Evolutionary conservation across 1,140 invertebrate species (phyloP), one percentile per base, ranked within the genome.

Genomic region (Drosophila nebulosa): DNA sequence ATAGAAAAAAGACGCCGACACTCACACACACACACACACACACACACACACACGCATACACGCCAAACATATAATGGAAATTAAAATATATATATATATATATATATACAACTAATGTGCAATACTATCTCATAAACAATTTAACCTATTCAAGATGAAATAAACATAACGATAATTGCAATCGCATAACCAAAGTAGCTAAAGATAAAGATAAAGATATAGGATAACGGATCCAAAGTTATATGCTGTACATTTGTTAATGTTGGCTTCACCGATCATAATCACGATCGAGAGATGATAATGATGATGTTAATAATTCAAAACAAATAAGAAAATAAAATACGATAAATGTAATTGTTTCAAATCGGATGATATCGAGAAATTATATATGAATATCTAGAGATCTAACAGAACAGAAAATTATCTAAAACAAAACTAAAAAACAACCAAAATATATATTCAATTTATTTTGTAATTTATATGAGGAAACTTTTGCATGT

Each of bases 121-220:
- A 86, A 88, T 79, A 86, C 83, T 86, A 86, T 83, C 75, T 78
- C 70, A 66, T 79, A 76, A 79, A 79, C 30, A 51, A 73, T 69
- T 56, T 39, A 78, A 69, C 7, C 52, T 61, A 61, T 73, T 71
- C 56, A 76, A 59, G 71, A 51, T 60, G 50, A 67, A 65, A 75
- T 16, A 64, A 64, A 76, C 55, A 56, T 72, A 76, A 73, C 10
- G 55, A 74, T 81, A 85, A 77, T 63, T 74, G 66, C 73, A 84
- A 68, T 69, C 74, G 74, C 67, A 70, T 86, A 80, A 85, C 78
- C 81, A 61, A 79, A 78, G 70, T 83, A 89, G 84, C 81, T 76
- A 30, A 30, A 89, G n/a, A n/a, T n/a, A n/a, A n/a, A n/a, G n/a
- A n/a, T n/a, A 76, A 88, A 78, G 63, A 72, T 64, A 71, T 46